Conservation (phyloP, 1,140 invertebrate species). For the Aphis craccivora region DNA sequence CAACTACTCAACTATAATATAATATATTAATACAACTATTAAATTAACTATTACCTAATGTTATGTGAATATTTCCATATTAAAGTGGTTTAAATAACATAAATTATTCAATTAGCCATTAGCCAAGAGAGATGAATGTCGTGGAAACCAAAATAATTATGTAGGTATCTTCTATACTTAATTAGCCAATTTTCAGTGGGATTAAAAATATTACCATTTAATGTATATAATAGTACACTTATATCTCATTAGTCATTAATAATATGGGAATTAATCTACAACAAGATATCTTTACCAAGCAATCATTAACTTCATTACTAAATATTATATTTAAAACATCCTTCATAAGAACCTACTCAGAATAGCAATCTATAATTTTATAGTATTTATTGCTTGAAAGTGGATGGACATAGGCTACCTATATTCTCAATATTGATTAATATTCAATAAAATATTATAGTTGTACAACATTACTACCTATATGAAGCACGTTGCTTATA, state of each 20-base stretch:
- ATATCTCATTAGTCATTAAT: neutral
- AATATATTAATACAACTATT: neutral
- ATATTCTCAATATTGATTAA: too few relatives aligned
- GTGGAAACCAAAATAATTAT: neutral
- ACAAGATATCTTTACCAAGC: neutral
- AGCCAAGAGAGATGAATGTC: neutral
- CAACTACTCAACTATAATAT: too few relatives aligned
- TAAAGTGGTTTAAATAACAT: neutral
- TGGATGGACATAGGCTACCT: neutral
- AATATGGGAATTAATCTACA: neutral
- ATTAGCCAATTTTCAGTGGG: neutral
- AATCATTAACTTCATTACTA: neutral
- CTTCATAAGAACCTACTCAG: neutral
- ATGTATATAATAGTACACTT: neutral
- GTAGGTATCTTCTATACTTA: too few relatives aligned
- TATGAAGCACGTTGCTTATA: too few relatives aligned
- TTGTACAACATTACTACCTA: too few relatives aligned
- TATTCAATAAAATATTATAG: too few relatives aligned
- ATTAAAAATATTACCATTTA: slow-evolving; percentile 4
- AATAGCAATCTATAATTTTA: neutral
- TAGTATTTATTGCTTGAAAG: neutral
- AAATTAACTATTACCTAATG: neutral
- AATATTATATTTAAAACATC: neutral
- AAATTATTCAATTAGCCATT: neutral
- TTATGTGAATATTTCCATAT: neutral